phyloP scores from a whole-genome alignment of 2,888 invertebrate genomes.

The Phortica magna region DNA sequence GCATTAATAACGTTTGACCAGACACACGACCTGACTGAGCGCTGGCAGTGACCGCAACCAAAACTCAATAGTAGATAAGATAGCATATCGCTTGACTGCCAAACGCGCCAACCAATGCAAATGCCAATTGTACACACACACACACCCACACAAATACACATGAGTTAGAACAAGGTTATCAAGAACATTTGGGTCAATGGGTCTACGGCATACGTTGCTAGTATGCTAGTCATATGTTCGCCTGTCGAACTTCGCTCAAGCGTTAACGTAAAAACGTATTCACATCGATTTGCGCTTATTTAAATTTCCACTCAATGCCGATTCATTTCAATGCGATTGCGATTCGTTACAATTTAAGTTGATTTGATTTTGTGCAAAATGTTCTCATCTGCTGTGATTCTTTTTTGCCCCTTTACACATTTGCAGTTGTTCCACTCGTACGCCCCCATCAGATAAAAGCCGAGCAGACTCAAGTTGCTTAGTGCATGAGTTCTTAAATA shows the following conservation, averaged over 20 bases:
- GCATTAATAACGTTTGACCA: slow-evolving; percentile 5
- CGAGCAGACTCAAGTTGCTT: no score
- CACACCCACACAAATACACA: slow-evolving; percentile 6
- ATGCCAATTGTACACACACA: slow-evolving; percentile 3
- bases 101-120: slow-evolving; percentile 1
- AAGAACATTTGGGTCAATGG: slow-evolving; percentile 33
- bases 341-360: not conserved
- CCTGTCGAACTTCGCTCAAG: slow-evolving; percentile 57
- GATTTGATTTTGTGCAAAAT: slow-evolving; percentile 22
- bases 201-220: slow-evolving; percentile 8
- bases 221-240: slow-evolving; percentile 58
- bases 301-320: slow-evolving; percentile 44
- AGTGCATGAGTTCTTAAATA: no score
- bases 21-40: not conserved
- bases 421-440: no score
- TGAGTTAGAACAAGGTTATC: slow-evolving; percentile 34
- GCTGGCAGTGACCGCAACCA: not conserved
- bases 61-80: slow-evolving; percentile 25
- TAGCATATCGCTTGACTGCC: not conserved
- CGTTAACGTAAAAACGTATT: slow-evolving; percentile 57
- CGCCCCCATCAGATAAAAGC: no score
- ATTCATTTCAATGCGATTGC: not conserved
- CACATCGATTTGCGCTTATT: slow-evolving; percentile 46
- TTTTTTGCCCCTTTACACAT: no score
- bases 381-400: not conserved